A percentile compares a stretch with the other conserved stretches of the same genome.
Evolutionary conservation across 2,113 vertebrate genomes (phyloP).

Genomic region (Chionodraco myersi): DNA sequence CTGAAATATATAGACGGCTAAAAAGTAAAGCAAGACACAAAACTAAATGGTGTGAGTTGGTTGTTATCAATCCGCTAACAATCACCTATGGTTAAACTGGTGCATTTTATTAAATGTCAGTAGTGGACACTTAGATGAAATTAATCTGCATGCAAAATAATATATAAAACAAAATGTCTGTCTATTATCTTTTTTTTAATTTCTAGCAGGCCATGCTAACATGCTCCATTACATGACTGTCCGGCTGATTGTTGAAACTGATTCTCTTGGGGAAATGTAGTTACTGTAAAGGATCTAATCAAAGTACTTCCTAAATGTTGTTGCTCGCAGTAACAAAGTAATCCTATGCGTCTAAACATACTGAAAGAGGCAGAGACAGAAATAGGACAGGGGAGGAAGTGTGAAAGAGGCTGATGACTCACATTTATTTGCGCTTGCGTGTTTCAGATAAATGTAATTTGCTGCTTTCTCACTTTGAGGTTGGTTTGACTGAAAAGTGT

Average conservation of each 20-base stretch:
- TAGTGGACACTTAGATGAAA: conserved; percentile 28
- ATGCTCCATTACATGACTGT: conserved; percentile 3
- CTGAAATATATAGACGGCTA: neutral
- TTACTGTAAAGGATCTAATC: conserved; percentile 48
- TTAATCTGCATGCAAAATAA: conserved; percentile 10
- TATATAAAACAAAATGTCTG: conserved; percentile 4
- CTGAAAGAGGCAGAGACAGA: conserved; percentile 25
- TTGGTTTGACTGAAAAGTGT: conserved; percentile 26
- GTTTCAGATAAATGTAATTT: conserved; percentile 54
- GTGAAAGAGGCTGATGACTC: conserved; percentile 53
- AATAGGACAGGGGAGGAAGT: conserved; percentile 60
- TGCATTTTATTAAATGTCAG: neutral
- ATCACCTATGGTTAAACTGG: neutral
- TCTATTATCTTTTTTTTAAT: conserved; percentile 20
- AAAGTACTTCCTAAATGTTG: conserved; percentile 34
- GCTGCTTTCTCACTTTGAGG: conserved; percentile 60
- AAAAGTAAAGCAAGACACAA: neutral
- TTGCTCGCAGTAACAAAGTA: conserved; percentile 30
- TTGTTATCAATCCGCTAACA: neutral
- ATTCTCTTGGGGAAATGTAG: conserved; percentile 39
- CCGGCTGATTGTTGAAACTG: conserved; percentile 26
- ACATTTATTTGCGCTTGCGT: conserved; percentile 39
- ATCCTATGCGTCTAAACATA: neutral
- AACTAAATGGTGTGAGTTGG: neutral
- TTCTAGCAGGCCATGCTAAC: conserved; percentile 20